Conservation (phyloP, 2,888 invertebrate species). For the Fissipunctia ypsillon region DNA sequence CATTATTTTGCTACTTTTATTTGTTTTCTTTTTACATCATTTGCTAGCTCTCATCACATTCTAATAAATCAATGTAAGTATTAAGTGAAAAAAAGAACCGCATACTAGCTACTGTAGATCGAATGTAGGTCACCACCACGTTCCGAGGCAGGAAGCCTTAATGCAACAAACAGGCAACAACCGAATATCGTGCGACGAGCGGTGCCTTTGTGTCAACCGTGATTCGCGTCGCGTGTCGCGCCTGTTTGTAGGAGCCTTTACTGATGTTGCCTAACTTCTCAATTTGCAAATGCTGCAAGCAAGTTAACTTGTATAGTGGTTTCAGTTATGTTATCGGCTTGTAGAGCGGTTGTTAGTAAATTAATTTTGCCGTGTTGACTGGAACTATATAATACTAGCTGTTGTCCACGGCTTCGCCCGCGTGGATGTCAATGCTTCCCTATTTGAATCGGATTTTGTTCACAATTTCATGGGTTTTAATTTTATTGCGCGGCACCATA, state of each 20-base stretch:
- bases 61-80: neutral
- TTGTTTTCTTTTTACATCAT: neutral
- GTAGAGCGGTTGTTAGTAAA: conserved; percentile 14
- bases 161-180: no score
- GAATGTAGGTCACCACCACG: conserved; percentile 54
- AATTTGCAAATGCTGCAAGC: conserved; percentile 46
- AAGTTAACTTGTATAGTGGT: conserved; percentile 24
- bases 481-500: no score
- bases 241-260: no score
- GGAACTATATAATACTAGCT: no score
- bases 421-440: no score
- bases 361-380: neutral
- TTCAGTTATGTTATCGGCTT: conserved; percentile 25
- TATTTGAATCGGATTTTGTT: no score
- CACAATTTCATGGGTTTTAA: no score
- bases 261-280: conserved; percentile 48
- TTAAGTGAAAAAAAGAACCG: neutral
- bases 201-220: no score
- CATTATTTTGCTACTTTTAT: neutral
- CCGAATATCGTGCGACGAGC: no score
- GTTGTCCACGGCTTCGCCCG: no score
- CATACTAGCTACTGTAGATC: neutral
- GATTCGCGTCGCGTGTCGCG: no score
- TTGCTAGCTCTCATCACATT: neutral
- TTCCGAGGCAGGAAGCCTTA: conserved; percentile 43